Evolutionary conservation across 2,888 invertebrate species (phyloP).

Genomic region (Drosophila monieri): DNA sequence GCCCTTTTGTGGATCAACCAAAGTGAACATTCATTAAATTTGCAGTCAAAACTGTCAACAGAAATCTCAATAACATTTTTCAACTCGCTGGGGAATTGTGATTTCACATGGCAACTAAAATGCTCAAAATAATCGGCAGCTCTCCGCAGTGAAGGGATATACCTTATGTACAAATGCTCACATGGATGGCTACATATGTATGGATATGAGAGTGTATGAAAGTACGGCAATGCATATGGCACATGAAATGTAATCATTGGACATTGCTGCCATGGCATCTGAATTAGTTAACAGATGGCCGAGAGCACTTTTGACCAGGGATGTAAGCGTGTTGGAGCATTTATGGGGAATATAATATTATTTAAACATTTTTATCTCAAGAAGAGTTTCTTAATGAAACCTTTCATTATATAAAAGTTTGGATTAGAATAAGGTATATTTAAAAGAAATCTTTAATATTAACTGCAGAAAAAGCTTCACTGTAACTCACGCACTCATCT

Average conservation of each 20-base stretch:
- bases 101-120: slow-evolving; percentile 43
- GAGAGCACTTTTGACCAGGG: slow-evolving; percentile 21
- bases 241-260: slow-evolving; percentile 67
- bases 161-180: background rate
- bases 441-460: too few relatives aligned
- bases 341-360: background rate
- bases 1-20: slow-evolving; percentile 35
- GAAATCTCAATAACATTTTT: slow-evolving; percentile 46
- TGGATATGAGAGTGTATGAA: slow-evolving; percentile 3
- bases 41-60: slow-evolving; percentile 46
- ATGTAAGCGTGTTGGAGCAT: slow-evolving; percentile 7
- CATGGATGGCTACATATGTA: background rate
- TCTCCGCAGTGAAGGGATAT: slow-evolving; percentile 11
- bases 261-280: slow-evolving; percentile 58
- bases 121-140: slow-evolving; percentile 40
- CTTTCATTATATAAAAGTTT: too few relatives aligned
- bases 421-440: too few relatives aligned
- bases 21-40: slow-evolving; percentile 47
- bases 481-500: slow-evolving; percentile 16
- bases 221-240: slow-evolving; percentile 36
- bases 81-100: slow-evolving; percentile 37
- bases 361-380: too few relatives aligned
- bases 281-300: slow-evolving; percentile 65
- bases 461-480: background rate
- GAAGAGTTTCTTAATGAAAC: too few relatives aligned